Evolutionary conservation across 2,888 invertebrate genomes (phyloP).

Genomic region (Lasioglossum vierecki): DNA sequence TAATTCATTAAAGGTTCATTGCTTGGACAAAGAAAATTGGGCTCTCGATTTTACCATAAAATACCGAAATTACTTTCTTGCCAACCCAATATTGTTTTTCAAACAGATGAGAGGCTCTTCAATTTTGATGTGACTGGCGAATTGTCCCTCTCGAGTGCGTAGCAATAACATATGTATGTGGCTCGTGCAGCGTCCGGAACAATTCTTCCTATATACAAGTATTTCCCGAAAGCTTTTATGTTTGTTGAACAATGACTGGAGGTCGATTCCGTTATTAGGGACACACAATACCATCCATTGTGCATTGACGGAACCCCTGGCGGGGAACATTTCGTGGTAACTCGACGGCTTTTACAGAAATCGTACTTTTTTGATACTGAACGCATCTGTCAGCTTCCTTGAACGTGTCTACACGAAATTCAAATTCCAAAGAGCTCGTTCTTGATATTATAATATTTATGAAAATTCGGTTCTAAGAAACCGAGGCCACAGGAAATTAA

Average conservation of each 20-base stretch:
- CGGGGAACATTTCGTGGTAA: conserved; percentile 51
- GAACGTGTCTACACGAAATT: conserved; percentile 20
- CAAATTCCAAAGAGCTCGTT: neutral
- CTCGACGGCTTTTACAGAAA: conserved; percentile 43
- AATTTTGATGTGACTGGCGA: neutral
- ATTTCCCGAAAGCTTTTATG: conserved; percentile 73
- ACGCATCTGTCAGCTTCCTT: conserved; percentile 12
- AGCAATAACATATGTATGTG: neutral
- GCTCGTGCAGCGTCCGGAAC: neutral
- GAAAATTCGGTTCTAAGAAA: neutral
- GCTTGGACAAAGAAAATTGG: too few relatives aligned
- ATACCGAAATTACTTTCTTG: too few relatives aligned
- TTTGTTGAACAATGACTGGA: conserved; percentile 68
- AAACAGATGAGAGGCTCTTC: too few relatives aligned
- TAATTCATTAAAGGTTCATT: too few relatives aligned
- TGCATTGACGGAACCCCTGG: conserved; percentile 52
- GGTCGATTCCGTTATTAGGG: conserved; percentile 72
- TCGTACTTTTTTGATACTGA: conserved; percentile 26
- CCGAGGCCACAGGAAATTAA: neutral
- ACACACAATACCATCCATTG: conserved; percentile 73
- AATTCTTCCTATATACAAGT: neutral
- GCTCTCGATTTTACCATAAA: too few relatives aligned
- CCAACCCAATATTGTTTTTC: too few relatives aligned
- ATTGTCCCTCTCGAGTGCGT: neutral
- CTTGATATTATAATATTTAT: neutral